Percentiles rank a stretch among this genome's conserved stretches.
Conservation (phyloP, 2,113 vertebrate species). For the Daphoenositta chrysoptera region DNA sequence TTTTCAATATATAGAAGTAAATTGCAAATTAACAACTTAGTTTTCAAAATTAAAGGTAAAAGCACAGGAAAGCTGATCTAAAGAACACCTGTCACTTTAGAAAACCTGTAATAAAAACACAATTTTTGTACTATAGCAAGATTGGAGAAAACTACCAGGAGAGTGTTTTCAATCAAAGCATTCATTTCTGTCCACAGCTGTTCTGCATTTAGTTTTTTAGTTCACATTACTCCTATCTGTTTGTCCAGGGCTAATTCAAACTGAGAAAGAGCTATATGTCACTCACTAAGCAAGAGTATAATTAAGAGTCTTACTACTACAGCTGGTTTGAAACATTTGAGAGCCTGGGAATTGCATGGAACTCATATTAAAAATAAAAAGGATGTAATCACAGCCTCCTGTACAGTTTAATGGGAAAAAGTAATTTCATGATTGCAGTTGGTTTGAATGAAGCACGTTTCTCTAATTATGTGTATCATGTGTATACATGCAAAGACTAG, state of each 20-base stretch:
- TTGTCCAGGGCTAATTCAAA: slow-evolving; percentile 42
- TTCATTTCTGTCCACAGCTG: slow-evolving; percentile 34
- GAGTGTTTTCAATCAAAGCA: slow-evolving; percentile 37
- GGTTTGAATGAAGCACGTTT: slow-evolving; percentile 18
- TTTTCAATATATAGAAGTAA: background rate
- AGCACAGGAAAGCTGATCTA: background rate
- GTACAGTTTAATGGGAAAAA: slow-evolving; percentile 28
- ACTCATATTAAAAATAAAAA: slow-evolving; percentile 43
- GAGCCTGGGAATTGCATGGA: slow-evolving; percentile 25
- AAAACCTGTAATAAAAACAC: background rate
- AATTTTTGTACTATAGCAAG: background rate
- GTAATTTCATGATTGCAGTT: slow-evolving; percentile 52
- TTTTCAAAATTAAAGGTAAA: slow-evolving; percentile 27
- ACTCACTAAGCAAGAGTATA: background rate
- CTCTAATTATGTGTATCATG: slow-evolving; percentile 23
- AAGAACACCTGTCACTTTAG: slow-evolving; percentile 19
- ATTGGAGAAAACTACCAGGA: background rate
- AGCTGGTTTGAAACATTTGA: slow-evolving; percentile 46
- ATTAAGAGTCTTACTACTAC: slow-evolving; percentile 32
- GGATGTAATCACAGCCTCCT: slow-evolving; percentile 44
- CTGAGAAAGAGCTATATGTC: slow-evolving; percentile 13
- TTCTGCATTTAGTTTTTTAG: slow-evolving; percentile 32
- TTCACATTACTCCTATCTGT: slow-evolving; percentile 31
- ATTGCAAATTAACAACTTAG: background rate
- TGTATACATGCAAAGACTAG: background rate